Evolutionary conservation across 1,140 invertebrate genomes (phyloP), one percentile per base, ranked within the genome.

Genomic region (Littorina saxatilis): DNA sequence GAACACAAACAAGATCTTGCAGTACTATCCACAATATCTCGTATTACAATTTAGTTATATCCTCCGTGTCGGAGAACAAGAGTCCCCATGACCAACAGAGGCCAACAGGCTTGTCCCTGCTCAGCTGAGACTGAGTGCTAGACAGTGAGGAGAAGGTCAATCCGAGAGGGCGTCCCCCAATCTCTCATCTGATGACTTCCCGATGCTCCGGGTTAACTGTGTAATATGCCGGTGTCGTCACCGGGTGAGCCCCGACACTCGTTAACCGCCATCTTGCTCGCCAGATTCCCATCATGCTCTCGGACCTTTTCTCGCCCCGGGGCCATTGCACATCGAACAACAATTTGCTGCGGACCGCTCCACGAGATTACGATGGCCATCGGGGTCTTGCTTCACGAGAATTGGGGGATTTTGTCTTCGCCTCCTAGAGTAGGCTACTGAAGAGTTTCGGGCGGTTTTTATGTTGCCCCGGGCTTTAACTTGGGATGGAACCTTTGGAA

Each of bases 191-290:
- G 75, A 79, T 82, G 81, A 66, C 50, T 47, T 70, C 7, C n/a
- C 55, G 72, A 27, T 17, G 11, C 17, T 9, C 29, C n/a, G 68
- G 81, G 81, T 82, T 82, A 82, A 82, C 81, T 79, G 70, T 79
- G 76, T 78, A 82, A 78, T 79, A 73, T 40, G 75, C 32, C 50
- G 47, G 70, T 74, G 81, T 79, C 77, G 52, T 23, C 66, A 43
- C 29, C 35, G 39, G 37, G 52, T 23, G 23, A 39, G 4, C 50
- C 74, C 52, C 9, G 47, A 13, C 75, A 11, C 47, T 79, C 72
- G 73, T 82, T 82, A 82, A 82, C 47, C 76, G 50, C 37, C 81
- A 78, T 82, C 40, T 58, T 76, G 27, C 23, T 40, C 27, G 15
- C 37, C 27, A 20, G 74, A 76, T 76, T 58, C 52, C 52, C 74